These are phyloP conservation scores for Petrolisthes manimaculis DNA, from an alignment of 2,888 invertebrate genomes.

Conservation along the genomic window DNA sequence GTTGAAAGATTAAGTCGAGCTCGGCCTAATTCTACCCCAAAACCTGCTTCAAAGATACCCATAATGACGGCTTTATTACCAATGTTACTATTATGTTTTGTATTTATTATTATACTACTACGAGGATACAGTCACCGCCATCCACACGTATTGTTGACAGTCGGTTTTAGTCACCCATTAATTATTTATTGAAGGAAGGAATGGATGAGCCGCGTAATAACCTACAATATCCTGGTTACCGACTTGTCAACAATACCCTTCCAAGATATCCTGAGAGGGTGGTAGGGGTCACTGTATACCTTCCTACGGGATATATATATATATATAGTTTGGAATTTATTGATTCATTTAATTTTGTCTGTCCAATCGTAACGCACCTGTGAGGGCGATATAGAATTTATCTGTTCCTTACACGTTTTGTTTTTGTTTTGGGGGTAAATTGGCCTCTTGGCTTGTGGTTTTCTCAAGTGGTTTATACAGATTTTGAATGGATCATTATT, in stretches of 20 bases:
- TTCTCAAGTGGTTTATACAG: neutral
- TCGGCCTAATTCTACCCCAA: neutral
- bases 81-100: no score
- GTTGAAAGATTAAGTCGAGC: no score
- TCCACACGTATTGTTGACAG: neutral
- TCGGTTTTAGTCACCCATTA: neutral
- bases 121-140: neutral
- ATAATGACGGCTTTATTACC: neutral
- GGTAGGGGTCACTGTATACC: no score
- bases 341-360: no score
- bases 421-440: no score
- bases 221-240: neutral
- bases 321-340: neutral
- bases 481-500: slow-evolving; percentile 4
- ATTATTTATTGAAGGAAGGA: neutral
- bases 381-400: no score
- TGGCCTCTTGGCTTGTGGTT: no score
- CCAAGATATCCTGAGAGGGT: no score
- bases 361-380: no score
- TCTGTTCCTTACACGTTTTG: no score
- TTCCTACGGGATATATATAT: neutral
- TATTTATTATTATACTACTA: no score
- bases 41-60: neutral
- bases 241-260: no score
- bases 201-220: neutral